Evolutionary conservation across 2,797 vertebrate genomes (phyloP), one percentile per base, ranked within the genome.

Genomic region (Apogon talboti): DNA sequence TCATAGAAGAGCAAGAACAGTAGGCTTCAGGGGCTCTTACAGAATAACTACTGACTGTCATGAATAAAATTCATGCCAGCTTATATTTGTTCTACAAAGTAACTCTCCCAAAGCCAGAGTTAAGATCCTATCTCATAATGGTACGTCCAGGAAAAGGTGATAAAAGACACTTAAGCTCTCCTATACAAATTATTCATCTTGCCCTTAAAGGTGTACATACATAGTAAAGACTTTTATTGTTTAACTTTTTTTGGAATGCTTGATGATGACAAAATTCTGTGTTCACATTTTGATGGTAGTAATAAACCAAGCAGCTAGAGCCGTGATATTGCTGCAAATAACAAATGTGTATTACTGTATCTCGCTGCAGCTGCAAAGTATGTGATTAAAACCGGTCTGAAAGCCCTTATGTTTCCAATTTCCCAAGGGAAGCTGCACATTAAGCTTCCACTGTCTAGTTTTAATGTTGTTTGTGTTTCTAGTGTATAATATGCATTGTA

Each of bases 361-460:
- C 24, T 40, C 7, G 33, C 14, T 71, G 60, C 56, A 58, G n/a
- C 10, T 44, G 46, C 14, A 38, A 16, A 33, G 37, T 12, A 15
- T 74, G 15, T 63, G 11, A 2, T 28, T 15, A 19, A 44, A 40
- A 77, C 52, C 41, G 47, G 15, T n/a, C 40, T 72, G 40, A 84
- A 72, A 77, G 59, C 50, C 14, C 62, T 0, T 5, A 0, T 12
- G 18, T 58, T 76, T 76, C 70, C 69, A 5, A 57, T 4, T 58
- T 58, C 55, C 42, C 6, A 0, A 8, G 37, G 48, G 61, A 68
- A 43, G 40, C 44, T 51, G 28, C 60, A 46, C 35, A 74, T 77
- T 78, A 78, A 57, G 60, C 66, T 9, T 65, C 15, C 52, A 44
- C 53, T 71, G 44, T 64, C 54, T 71, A 52, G 15, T 64, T 49